These are phyloP conservation scores for Sylvia atricapilla DNA, from an alignment of 2,113 vertebrate species.

Conservation along the genomic window DNA sequence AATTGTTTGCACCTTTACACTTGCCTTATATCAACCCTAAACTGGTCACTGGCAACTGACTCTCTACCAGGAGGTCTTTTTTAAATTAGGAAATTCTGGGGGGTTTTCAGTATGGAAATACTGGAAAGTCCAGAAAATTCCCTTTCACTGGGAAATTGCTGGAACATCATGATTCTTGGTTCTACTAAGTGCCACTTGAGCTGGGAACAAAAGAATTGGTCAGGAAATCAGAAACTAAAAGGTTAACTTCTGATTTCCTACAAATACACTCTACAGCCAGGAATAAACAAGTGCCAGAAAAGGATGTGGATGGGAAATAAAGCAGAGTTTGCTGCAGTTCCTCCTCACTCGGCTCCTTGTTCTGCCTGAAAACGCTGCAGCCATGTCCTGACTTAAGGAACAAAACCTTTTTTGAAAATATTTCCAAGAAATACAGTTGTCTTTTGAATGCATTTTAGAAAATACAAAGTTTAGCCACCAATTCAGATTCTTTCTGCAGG, in stretches of 20 bases:
- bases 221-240: background rate
- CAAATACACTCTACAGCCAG: background rate
- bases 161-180: background rate
- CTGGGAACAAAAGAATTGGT: background rate
- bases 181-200: background rate
- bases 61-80: background rate
- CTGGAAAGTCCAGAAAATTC: background rate
- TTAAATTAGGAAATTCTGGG: background rate
- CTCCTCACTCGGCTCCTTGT: conserved; percentile 26
- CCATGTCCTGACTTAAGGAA: background rate
- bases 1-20: background rate
- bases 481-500: conserved; percentile 22
- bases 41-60: background rate
- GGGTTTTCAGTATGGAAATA: background rate
- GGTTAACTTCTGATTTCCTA: conserved; percentile 36
- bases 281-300: conserved; percentile 29
- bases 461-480: background rate
- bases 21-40: background rate
- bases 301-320: conserved; percentile 51
- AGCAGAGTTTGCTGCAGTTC: conserved; percentile 8
- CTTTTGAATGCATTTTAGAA: conserved; percentile 1
- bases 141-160: background rate
- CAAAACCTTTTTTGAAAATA: conserved; percentile 29
- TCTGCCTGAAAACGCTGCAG: conserved; percentile 28
- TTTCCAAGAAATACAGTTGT: conserved; percentile 44